These are phyloP conservation scores for Hemithea aestivaria DNA, from an alignment of 2,888 invertebrate species.

Conservation along the genomic window DNA sequence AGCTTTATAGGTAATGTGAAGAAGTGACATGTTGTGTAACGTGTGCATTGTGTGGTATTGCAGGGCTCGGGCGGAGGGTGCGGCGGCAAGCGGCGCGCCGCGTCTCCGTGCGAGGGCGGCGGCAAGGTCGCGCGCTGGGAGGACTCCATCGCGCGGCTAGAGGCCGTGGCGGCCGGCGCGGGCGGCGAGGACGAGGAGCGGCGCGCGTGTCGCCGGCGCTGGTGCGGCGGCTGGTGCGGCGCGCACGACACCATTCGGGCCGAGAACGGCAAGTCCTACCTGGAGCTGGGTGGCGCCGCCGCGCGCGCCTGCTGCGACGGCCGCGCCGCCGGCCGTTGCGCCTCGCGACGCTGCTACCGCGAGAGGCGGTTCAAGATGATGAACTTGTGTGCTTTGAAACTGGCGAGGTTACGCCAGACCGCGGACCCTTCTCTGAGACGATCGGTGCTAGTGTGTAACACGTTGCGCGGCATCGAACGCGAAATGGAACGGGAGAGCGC, in stretches of 20 bases:
- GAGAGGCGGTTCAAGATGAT: conserved; percentile 92
- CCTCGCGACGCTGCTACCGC: conserved; percentile 89
- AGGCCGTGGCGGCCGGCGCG: conserved; percentile 81
- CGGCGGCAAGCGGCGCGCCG: conserved; percentile 76
- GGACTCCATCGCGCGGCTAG: conserved; percentile 71
- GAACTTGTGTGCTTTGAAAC: conserved; percentile 94
- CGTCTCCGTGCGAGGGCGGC: conserved; percentile 73
- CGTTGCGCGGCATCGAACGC: conserved; percentile 90
- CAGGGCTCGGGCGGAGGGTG: conserved; percentile 77
- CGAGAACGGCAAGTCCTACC: conserved; percentile 93
- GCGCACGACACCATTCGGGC: conserved; percentile 91
- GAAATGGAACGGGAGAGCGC: conserved; percentile 88
- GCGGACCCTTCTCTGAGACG: conserved; percentile 93
- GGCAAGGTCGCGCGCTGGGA: conserved; percentile 76
- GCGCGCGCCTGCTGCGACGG: conserved; percentile 89
- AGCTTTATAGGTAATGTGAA: no score
- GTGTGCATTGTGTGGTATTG: conserved; percentile 35
- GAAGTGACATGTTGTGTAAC: no score
- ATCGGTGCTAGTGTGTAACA: conserved; percentile 96
- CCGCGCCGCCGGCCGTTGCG: conserved; percentile 86
- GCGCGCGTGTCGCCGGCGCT: conserved; percentile 76
- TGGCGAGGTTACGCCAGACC: conserved; percentile 91
- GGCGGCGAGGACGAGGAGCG: conserved; percentile 79
- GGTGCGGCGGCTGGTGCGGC: conserved; percentile 77
- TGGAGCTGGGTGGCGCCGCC: conserved; percentile 89